Base-by-base conservation (phyloP, 1,140 invertebrate species). In the Hypothenemus hampei region DNA sequence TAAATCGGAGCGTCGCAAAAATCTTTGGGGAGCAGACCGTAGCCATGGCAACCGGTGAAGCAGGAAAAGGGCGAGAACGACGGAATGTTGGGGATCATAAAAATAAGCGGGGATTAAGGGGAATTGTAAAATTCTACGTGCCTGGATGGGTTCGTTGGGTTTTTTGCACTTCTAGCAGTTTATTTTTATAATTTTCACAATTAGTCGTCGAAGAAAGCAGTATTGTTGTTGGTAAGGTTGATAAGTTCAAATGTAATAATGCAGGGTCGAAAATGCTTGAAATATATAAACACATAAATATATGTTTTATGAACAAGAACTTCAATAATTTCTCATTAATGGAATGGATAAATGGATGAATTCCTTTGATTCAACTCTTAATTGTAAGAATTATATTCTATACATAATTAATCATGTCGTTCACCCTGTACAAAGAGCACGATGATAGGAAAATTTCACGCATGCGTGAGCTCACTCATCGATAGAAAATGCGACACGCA, bases 401-500 rank as follows among this genome's bases (percentile, higher is more conserved):
- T n/a, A n/a, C 19, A 41, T 43, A 53, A 44, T 53, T 53, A 44
- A 43, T 44, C 29, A 44, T 21, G 33, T n/a, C 33, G 24, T 43
- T 43, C 37, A 51, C 39, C 36, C 37, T 6, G n/a, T n/a, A n/a
- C 19, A 33, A 10, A 26, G 11, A 24, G 16, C 18, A 10, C 48
- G 48, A 51, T 51, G 52, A 47, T 39, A 29, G 41, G 52, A 47
- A 54, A 54, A 54, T 54, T 54, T 49, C 46, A 56, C 61, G 61
- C 61, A 53, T 60, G 61, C 61, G 59, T 60, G 49, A 45, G 50
- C 37, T 47, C 49, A 23, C 58, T 51, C 61, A 58, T 63, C 61
- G 61, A 60, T 60, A 60, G 35, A 22, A 57, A 19, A 47, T 59
- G 61, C 55, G 61, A 60, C 60, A 63, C 61, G 61, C 61, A 63